Percentiles rank a stretch among this genome's conserved stretches.
These are phyloP conservation scores for Mesopsocus fuscifrons DNA, from an alignment of 2,888 invertebrate genomes.

Conservation along the genomic window DNA sequence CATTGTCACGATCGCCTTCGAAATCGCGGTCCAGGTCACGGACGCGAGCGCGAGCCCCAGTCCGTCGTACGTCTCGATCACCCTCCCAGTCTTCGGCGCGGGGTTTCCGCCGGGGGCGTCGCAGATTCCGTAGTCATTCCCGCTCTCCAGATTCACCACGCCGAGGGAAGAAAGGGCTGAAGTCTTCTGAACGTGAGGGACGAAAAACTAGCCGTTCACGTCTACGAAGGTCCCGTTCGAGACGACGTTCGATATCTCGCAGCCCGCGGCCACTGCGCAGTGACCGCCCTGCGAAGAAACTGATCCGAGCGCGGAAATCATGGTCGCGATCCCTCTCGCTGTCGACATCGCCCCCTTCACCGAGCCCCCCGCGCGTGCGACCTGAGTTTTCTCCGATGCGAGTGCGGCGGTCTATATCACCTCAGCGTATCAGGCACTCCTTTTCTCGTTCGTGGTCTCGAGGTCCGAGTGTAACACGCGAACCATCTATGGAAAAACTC, in stretches of 20 bases:
- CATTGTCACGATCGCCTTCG: slow-evolving; percentile 17
- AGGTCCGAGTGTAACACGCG: slow-evolving; percentile 13
- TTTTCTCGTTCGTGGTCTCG: slow-evolving; percentile 2
- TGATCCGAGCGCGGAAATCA: background rate
- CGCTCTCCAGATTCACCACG: background rate
- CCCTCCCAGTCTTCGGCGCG: background rate
- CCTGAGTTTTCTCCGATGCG: background rate
- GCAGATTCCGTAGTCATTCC: background rate
- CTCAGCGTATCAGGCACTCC: background rate
- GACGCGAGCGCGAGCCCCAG: slow-evolving; percentile 14
- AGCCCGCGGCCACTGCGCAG: background rate
- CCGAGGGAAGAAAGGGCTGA: background rate
- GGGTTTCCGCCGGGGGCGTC: slow-evolving; percentile 4
- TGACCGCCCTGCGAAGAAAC: slow-evolving; percentile 1
- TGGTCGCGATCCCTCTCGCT: background rate
- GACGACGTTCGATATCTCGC: background rate
- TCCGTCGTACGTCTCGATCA: background rate
- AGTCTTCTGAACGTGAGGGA: slow-evolving; percentile 8
- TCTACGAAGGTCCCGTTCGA: slow-evolving; percentile 11
- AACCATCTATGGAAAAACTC: slow-evolving; percentile 18
- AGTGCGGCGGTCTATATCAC: background rate
- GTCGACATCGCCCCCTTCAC: background rate
- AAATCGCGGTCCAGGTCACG: slow-evolving; percentile 18
- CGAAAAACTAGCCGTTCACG: slow-evolving; percentile 15
- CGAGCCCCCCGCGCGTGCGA: background rate